Evolutionary conservation across 2,113 vertebrate species (phyloP).

Genomic region (Eulacestoma nigropectus): DNA sequence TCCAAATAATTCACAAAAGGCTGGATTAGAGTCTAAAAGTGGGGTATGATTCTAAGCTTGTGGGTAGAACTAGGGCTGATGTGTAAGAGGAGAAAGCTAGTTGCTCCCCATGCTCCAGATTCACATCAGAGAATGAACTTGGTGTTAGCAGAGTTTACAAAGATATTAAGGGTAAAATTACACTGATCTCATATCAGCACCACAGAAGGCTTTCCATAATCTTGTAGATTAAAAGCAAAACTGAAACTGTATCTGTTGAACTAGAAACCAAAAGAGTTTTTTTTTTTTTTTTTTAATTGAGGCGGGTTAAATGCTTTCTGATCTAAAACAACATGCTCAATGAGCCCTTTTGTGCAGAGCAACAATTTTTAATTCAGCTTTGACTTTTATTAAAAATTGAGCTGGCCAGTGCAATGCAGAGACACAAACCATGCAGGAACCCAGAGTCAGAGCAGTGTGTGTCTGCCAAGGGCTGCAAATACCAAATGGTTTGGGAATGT

Average conservation of each 20-base stretch:
- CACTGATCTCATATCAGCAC: background rate
- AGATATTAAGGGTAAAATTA: background rate
- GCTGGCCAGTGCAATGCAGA: background rate
- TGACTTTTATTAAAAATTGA: slow-evolving; percentile 4
- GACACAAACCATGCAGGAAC: background rate
- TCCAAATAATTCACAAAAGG: background rate
- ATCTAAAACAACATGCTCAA: background rate
- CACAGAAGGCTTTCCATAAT: background rate
- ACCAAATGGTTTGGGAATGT: background rate
- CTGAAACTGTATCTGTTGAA: background rate
- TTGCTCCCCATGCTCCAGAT: background rate
- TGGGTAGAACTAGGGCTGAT: background rate
- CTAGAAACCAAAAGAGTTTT: background rate
- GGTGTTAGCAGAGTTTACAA: background rate
- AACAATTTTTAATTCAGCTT: background rate
- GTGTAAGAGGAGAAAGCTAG: background rate
- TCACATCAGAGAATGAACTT: background rate
- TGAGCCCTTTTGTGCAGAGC: background rate
- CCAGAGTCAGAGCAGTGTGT: background rate
- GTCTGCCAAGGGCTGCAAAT: background rate
- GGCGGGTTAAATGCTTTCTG: background rate
- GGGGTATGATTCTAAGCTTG: background rate
- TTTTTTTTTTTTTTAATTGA: background rate
- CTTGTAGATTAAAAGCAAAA: slow-evolving; percentile 9
- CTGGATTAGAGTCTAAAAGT: background rate